These are phyloP conservation scores for Budorcas taxicolor DNA, from an alignment of 2,113 vertebrate species.

Conservation along the genomic window DNA sequence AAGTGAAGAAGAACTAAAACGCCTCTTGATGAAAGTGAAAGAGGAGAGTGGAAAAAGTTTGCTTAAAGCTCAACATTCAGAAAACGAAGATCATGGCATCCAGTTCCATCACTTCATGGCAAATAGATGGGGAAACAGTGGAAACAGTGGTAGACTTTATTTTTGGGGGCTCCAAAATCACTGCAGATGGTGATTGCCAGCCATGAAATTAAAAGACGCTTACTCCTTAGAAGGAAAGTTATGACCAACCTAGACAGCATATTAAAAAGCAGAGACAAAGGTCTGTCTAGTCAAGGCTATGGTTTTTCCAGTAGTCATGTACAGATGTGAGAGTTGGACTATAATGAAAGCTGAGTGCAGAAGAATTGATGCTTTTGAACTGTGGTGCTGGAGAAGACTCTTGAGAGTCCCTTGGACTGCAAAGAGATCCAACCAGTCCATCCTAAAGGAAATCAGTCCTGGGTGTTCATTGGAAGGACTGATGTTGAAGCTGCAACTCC, in stretches of 20 bases:
- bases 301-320: not conserved
- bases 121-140: not conserved
- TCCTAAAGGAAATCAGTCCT: too few relatives aligned
- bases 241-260: not conserved
- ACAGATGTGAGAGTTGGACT: not conserved
- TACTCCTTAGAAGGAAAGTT: not conserved
- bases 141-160: not conserved
- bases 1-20: not conserved
- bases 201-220: not conserved
- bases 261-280: not conserved
- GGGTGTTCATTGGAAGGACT: not conserved
- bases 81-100: not conserved
- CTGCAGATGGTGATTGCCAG: not conserved
- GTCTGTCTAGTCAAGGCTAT: not conserved
- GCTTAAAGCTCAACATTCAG: not conserved
- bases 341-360: not conserved
- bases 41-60: not conserved
- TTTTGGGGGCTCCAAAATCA: not conserved
- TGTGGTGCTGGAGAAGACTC: not conserved
- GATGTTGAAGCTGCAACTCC: not conserved
- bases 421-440: too few relatives aligned
- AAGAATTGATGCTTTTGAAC: not conserved
- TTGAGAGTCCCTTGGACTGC: not conserved
- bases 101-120: not conserved
- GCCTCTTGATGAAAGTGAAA: not conserved